Percentiles rank a stretch among this genome's conserved stretches.
phyloP scores from a whole-genome alignment of 2,888 invertebrate genomes.

The Carpatolechia fugitivella region DNA sequence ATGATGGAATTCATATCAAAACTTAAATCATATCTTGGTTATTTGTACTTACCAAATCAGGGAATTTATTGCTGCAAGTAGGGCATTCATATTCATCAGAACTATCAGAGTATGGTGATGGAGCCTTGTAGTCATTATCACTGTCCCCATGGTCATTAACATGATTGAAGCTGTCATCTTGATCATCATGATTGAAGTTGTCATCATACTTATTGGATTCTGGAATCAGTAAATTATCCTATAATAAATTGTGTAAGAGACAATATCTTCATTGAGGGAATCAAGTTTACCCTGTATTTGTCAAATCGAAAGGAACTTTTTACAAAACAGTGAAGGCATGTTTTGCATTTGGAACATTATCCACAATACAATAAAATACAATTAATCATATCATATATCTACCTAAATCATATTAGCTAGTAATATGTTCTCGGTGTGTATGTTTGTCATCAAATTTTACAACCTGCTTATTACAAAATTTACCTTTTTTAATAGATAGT shows the following conservation, averaged over 20 bases:
- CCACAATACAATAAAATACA: too few species aligned
- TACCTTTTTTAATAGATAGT: constrained; percentile 58
- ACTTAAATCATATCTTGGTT: too few species aligned
- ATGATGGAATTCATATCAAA: too few species aligned
- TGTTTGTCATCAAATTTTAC: background rate
- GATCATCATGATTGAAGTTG: background rate
- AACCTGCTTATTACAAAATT: background rate
- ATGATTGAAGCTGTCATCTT: constrained; percentile 25
- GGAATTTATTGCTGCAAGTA: constrained; percentile 49
- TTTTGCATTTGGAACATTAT: too few species aligned
- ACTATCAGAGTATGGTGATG: constrained; percentile 49
- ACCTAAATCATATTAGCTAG: too few species aligned
- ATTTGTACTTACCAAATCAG: constrained; percentile 52
- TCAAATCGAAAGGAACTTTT: too few species aligned
- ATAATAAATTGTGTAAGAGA: too few species aligned
- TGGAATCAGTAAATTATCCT: background rate
- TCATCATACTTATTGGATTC: background rate
- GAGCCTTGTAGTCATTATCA: constrained; percentile 47
- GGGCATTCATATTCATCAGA: constrained; percentile 49
- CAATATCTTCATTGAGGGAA: too few species aligned
- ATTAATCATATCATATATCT: too few species aligned
- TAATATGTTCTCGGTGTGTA: too few species aligned
- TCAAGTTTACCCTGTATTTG: too few species aligned
- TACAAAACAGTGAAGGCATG: too few species aligned
- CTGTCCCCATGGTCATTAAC: constrained; percentile 35